Conservation (phyloP, 2,888 invertebrate species). For the Spicauda simplicius region DNA sequence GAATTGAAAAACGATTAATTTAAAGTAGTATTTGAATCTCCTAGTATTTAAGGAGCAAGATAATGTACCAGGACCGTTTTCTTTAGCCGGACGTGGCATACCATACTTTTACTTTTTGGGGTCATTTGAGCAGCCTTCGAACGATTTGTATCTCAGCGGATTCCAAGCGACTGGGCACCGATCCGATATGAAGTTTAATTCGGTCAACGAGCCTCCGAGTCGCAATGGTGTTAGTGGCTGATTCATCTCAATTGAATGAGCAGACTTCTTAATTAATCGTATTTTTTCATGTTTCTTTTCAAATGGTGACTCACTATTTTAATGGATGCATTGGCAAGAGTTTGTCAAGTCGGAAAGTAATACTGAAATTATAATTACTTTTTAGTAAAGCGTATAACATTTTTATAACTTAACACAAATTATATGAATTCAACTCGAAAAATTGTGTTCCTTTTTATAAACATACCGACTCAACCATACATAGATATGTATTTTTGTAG, state of each 20-base stretch:
- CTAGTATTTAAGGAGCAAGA: background rate
- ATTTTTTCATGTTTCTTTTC: slow-evolving; percentile 46
- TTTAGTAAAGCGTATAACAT: background rate
- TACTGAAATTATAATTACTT: background rate
- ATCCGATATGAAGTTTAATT: slow-evolving; percentile 60
- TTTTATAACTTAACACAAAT: background rate
- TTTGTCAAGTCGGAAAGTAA: no score
- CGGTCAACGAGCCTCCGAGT: slow-evolving; percentile 57
- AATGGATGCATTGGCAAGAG: slow-evolving; percentile 2
- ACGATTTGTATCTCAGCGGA: slow-evolving; percentile 31
- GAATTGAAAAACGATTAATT: background rate
- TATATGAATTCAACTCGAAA: no score
- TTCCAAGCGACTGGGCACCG: slow-evolving; percentile 39
- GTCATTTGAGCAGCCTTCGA: slow-evolving; percentile 24
- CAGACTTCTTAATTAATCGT: slow-evolving; percentile 58
- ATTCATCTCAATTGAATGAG: slow-evolving; percentile 56
- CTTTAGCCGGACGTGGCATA: background rate
- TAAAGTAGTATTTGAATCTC: background rate
- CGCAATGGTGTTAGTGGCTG: slow-evolving; percentile 44
- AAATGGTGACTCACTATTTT: slow-evolving; percentile 47
- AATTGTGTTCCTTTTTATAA: no score
- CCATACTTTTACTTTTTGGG: slow-evolving; percentile 30
- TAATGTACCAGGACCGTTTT: slow-evolving; percentile 12
- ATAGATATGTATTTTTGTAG: no score
- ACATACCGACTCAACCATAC: no score